Evolutionary conservation across 1,140 invertebrate species (phyloP).

Genomic region (Diploscapter pachys): DNA sequence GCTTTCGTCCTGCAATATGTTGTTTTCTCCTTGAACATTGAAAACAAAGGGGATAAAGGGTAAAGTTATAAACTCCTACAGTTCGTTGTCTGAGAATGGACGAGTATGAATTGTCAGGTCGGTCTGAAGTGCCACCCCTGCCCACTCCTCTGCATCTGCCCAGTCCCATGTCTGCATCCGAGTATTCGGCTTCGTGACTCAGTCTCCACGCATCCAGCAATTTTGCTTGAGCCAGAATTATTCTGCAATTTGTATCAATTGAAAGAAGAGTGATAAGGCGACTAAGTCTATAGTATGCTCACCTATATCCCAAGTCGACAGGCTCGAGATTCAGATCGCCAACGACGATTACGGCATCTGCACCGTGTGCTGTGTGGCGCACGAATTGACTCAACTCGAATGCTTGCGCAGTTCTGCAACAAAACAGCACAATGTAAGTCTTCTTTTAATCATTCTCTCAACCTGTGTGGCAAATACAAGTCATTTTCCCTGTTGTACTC

Average conservation of each 20-base stretch:
- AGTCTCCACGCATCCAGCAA: conserved; percentile 34
- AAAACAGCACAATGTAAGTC: too few species aligned
- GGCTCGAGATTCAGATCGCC: conserved; percentile 90
- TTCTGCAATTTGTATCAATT: conserved; percentile 11
- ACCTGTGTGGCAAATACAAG: conserved; percentile 77
- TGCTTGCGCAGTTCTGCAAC: conserved; percentile 70
- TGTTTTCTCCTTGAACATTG: too few species aligned
- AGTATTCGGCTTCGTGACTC: conserved; percentile 14
- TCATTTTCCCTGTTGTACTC: conserved; percentile 81
- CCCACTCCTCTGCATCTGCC: conserved; percentile 18
- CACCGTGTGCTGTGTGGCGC: conserved; percentile 72
- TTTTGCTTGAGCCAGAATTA: conserved; percentile 25
- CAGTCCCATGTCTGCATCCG: background rate
- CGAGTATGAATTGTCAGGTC: conserved; percentile 78
- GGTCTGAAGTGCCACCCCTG: conserved; percentile 73
- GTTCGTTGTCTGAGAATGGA: background rate
- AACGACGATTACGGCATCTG: conserved; percentile 78
- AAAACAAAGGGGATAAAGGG: too few species aligned
- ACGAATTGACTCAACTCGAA: conserved; percentile 92
- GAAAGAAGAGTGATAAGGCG: background rate
- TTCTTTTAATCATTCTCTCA: too few species aligned
- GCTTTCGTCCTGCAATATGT: conserved; percentile 67
- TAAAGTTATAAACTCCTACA: background rate
- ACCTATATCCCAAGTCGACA: conserved; percentile 74
- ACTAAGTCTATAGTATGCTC: background rate